Evolutionary conservation across 30 jellyfish, hydroid and myxozoan species (phyloP).

Genomic region (Aurelia aurita): DNA sequence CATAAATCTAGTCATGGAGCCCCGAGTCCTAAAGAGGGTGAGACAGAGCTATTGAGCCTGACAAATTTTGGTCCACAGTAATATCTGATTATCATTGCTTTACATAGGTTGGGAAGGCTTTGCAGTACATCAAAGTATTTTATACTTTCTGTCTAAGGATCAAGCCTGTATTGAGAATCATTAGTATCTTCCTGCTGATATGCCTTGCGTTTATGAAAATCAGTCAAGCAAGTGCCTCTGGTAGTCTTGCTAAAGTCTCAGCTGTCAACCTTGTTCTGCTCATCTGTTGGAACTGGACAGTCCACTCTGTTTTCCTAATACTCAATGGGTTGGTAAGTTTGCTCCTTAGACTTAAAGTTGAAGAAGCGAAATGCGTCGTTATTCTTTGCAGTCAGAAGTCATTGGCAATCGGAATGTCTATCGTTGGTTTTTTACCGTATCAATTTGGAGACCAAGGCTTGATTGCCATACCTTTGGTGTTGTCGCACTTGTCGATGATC

Average conservation of each 20-base stretch:
- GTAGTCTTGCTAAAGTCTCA: conserved; percentile 70
- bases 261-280: conserved; percentile 50
- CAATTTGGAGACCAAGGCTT: conserved; percentile 87
- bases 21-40: too few relatives aligned
- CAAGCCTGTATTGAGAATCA: conserved; percentile 66
- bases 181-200: conserved; percentile 74
- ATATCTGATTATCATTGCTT: background rate
- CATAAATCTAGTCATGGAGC: too few relatives aligned
- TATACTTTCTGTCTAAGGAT: conserved; percentile 42
- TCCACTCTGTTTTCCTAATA: conserved; percentile 72
- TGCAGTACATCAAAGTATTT: conserved; percentile 71
- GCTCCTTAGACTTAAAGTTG: conserved; percentile 49
- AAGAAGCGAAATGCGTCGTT: conserved; percentile 73
- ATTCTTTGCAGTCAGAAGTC: conserved; percentile 94
- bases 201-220: conserved; percentile 79
- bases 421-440: conserved; percentile 74
- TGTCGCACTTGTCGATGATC: conserved; percentile 83
- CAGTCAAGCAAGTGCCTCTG: conserved; percentile 88
- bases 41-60: too few relatives aligned
- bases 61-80: background rate
- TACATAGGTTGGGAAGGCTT: conserved; percentile 84
- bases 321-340: conserved; percentile 70
- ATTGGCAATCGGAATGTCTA: conserved; percentile 78
- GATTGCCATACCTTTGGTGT: conserved; percentile 78
- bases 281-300: conserved; percentile 77